These are phyloP conservation scores for Sogatella furcifera DNA, from an alignment of 1,140 invertebrate species.

Conservation along the genomic window DNA sequence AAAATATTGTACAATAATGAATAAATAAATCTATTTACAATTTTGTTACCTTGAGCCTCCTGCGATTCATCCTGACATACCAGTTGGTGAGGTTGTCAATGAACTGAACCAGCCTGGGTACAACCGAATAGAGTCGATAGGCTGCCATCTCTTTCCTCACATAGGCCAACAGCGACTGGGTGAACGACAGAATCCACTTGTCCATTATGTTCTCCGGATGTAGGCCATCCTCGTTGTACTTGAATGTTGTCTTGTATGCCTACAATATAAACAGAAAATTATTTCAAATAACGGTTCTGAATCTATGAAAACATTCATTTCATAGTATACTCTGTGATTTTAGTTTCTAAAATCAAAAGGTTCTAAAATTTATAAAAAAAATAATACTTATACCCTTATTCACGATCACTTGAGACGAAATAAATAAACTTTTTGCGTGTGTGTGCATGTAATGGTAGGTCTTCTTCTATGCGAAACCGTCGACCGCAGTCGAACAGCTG, in stretches of 20 bases:
- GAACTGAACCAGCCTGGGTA: conserved; percentile 87
- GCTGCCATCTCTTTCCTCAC: conserved; percentile 87
- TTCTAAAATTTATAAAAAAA: no score
- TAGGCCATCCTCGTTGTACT: conserved; percentile 37
- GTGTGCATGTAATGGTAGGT: no score
- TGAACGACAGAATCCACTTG: conserved; percentile 93
- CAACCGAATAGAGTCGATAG: conserved; percentile 91
- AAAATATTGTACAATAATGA: no score
- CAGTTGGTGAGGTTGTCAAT: conserved; percentile 97
- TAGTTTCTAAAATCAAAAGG: no score
- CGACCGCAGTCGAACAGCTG: no score
- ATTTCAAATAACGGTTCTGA: background rate
- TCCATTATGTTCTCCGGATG: conserved; percentile 81
- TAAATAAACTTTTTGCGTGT: no score
- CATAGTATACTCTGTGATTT: no score
- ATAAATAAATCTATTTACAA: background rate
- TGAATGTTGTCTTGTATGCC: conserved; percentile 36
- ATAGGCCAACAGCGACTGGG: conserved; percentile 71
- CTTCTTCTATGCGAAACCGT: no score
- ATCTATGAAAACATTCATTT: no score
- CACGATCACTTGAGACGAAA: no score
- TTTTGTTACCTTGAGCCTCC: conserved; percentile 50
- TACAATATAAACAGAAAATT: conserved; percentile 2
- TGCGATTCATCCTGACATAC: conserved; percentile 96
- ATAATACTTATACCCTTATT: no score